Base-by-base conservation (phyloP, 2,888 invertebrate genomes). In the Cataglyphis livida region DNA sequence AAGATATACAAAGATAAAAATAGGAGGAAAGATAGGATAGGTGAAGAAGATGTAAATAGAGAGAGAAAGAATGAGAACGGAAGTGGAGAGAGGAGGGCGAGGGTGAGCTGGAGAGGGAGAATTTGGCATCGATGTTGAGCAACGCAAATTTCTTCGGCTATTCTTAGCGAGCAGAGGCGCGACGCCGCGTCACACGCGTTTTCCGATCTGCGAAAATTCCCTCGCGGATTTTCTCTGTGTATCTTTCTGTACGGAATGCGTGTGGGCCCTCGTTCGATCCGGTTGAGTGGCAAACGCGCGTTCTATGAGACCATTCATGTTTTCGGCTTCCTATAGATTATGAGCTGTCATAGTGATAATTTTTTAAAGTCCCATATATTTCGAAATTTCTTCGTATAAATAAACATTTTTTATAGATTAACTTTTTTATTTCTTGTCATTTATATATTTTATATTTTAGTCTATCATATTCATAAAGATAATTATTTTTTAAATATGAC, bases 131-230 rank as follows among this genome's bases (percentile, higher is more conserved):
- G 82, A 32, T 68, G 62, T 61, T 62, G 75, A 84, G 73, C 86
- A 85, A 88, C 88, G 86, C 81, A 88, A 85, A 83, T 85, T 73
- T 84, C 85, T 70, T 79, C 18, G 70, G 75, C 76, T 87, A 89
- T 89, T 89, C 68, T 89, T 85, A 83, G 86, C 44, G 18, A 7
- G n/a, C 65, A 48, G 59, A 65, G 68, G 66, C 73, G 81, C 62
- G 70, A 73, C 73, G 78, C 82, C 75, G 70, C 21, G 48, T 65
- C 12, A 54, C n/a, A 66, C 35, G 54, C 70, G 57, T 59, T 51
- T 71, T 66, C 15, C 71, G 18, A 44, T 48, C 41, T 41, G 38
- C 21, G 59, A 61, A 83, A n/a, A 32, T 21, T 85, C 18, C 73
- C 32, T 54, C 71, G 7, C n/a, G 35, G 59, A 71, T 59, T 44